These are phyloP conservation scores for Acromyrmex heyeri DNA, from an alignment of 1,140 invertebrate species.

Conservation along the genomic window DNA sequence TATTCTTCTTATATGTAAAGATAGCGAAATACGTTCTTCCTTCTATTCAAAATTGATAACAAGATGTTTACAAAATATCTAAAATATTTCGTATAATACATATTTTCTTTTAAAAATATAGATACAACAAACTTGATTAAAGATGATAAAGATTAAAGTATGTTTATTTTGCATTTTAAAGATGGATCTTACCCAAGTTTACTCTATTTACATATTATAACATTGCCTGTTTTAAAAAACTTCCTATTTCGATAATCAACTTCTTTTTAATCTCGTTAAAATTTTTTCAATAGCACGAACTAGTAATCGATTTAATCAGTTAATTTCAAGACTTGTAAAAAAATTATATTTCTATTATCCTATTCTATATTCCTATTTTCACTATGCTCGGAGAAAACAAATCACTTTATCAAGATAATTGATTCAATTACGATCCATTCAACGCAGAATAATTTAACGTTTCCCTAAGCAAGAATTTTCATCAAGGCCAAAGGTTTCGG, in stretches of 20 bases:
- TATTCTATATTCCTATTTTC: background rate
- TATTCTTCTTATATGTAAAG: background rate
- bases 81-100: background rate
- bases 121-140: no score
- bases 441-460: constrained; percentile 17
- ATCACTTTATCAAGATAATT: constrained; percentile 40
- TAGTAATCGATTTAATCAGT: background rate
- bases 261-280: background rate
- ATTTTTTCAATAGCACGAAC: background rate
- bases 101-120: background rate
- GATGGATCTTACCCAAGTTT: no score
- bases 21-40: background rate
- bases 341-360: background rate
- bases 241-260: background rate
- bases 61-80: background rate
- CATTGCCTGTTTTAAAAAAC: background rate
- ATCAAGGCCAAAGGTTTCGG: background rate
- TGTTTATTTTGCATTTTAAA: no score
- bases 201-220: background rate
- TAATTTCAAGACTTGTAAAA: background rate
- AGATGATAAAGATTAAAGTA: no score
- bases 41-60: background rate
- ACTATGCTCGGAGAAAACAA: background rate
- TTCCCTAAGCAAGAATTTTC: constrained; percentile 29
- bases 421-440: constrained; percentile 45